These are phyloP conservation scores for Enteromius afrohamiltoni DNA, from an alignment of 2,797 vertebrate genomes.

Conservation along the genomic window DNA sequence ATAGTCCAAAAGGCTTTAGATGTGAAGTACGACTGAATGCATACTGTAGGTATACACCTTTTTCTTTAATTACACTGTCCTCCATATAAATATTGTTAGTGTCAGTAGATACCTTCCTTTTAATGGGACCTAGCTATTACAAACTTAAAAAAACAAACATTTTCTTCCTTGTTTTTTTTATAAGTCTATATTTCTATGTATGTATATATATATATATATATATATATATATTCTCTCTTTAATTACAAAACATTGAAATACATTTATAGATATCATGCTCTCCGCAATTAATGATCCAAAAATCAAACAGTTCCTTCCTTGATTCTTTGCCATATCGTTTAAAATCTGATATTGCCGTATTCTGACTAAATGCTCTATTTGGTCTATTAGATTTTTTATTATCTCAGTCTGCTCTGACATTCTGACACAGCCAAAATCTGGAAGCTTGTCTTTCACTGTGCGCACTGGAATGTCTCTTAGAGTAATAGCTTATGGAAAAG, in stretches of 20 bases:
- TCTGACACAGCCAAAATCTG: constrained; percentile 29
- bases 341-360: neutral
- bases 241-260: neutral
- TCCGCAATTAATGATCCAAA: neutral
- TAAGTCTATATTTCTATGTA: too few species aligned
- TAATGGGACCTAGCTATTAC: neutral
- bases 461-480: constrained; percentile 37
- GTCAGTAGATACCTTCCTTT: neutral
- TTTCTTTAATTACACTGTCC: neutral
- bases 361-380: constrained; percentile 4
- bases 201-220: neutral
- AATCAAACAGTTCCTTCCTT: neutral
- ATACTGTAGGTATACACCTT: neutral
- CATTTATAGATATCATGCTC: neutral
- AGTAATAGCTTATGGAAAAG: constrained; percentile 41
- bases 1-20: constrained; percentile 7
- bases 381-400: neutral
- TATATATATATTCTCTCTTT: neutral
- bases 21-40: neutral
- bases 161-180: too few species aligned
- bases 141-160: too few species aligned
- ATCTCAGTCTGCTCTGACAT: constrained; percentile 5
- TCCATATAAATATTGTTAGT: neutral
- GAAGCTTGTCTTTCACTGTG: constrained; percentile 23
- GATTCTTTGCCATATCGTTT: constrained; percentile 7